These are phyloP conservation scores for Cerastis rubricosa DNA, from an alignment of 2,888 invertebrate genomes.

Conservation along the genomic window DNA sequence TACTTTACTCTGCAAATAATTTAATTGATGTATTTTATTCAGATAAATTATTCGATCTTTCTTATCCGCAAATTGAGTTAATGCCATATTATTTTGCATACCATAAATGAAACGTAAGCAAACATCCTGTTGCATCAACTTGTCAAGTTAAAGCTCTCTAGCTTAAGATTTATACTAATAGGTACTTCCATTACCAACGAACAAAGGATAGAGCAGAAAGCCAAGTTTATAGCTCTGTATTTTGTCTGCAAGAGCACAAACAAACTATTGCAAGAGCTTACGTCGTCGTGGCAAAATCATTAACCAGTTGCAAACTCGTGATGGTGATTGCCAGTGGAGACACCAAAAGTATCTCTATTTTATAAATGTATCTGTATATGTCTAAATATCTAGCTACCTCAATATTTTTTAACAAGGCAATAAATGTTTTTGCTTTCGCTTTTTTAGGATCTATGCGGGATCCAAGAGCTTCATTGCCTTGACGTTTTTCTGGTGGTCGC, in stretches of 20 bases:
- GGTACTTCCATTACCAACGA: not conserved
- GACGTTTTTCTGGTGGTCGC: not conserved
- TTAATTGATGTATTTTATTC: not conserved
- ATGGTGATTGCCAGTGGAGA: not conserved
- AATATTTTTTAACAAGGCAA: not conserved
- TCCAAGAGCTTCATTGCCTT: not conserved
- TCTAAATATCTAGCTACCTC: not conserved
- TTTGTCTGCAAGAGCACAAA: not conserved
- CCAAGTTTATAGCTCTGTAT: not conserved
- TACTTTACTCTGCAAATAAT: not conserved
- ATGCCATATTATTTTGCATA: conserved; percentile 7
- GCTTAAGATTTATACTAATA: conserved; percentile 41
- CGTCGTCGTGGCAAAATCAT: not conserved
- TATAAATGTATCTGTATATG: too few relatives aligned
- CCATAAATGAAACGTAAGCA: conserved; percentile 3
- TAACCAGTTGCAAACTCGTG: not conserved
- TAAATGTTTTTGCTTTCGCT: not conserved
- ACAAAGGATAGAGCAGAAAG: conserved; percentile 23
- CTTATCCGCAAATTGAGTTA: conserved; percentile 4
- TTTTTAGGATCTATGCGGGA: not conserved
- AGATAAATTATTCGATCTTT: not conserved
- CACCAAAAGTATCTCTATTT: not conserved
- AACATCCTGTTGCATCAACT: conserved; percentile 40
- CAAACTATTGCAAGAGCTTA: not conserved
- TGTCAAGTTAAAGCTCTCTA: conserved; percentile 39